A percentile compares a stretch with the other conserved stretches of the same genome.
These are phyloP conservation scores for Girardinus metallicus DNA, from an alignment of 2,797 vertebrate species.

Conservation along the genomic window DNA sequence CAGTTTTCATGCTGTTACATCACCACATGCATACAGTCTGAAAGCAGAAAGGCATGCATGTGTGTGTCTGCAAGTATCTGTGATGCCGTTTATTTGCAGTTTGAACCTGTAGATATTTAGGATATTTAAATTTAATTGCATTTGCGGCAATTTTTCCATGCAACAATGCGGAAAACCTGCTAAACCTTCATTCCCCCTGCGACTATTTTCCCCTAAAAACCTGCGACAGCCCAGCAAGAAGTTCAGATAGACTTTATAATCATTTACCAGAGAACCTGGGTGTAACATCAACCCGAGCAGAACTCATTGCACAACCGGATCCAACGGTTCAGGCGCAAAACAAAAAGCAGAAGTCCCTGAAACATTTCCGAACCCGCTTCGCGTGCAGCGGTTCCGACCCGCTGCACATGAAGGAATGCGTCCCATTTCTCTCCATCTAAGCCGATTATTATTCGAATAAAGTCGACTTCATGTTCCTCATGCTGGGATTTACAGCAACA, in stretches of 20 bases:
- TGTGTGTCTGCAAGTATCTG: background rate
- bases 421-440: background rate
- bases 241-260: background rate
- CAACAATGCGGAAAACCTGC: background rate
- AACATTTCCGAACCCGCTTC: background rate
- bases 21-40: background rate
- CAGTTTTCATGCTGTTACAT: background rate
- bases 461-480: conserved; percentile 1
- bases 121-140: no score
- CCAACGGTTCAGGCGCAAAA: background rate
- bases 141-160: background rate
- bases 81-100: background rate
- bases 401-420: background rate
- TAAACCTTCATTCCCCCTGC: background rate
- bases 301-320: conserved; percentile 36
- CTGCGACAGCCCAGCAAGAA: background rate
- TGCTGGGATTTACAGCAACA: background rate
- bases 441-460: background rate
- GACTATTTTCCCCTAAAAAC: background rate
- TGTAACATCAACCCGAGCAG: conserved; percentile 28
- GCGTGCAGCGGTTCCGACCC: background rate
- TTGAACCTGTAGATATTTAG: background rate
- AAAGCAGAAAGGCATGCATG: no score
- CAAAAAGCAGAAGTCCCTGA: background rate
- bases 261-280: background rate